Conservation (phyloP, 2,113 vertebrate species). For the Ophiodon elongatus region DNA sequence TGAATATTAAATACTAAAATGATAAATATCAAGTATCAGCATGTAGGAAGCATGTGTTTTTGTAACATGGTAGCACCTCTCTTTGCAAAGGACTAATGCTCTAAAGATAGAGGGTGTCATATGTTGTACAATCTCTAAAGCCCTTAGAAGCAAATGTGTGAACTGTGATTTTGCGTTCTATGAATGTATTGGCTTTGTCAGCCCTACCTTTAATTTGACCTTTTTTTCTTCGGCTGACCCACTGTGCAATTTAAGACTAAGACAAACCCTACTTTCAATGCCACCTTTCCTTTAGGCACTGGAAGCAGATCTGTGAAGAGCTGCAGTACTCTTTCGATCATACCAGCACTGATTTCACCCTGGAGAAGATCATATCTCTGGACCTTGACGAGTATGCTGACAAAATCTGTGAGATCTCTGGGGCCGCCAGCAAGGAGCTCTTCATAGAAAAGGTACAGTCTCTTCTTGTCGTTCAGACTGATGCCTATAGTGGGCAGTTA, state of each 20-base stretch:
- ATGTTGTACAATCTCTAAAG: neutral
- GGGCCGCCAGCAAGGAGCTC: constrained; percentile 90
- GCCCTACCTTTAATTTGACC: neutral
- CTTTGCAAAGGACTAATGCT: neutral
- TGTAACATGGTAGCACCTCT: neutral
- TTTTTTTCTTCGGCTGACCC: neutral
- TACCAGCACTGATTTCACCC: constrained; percentile 84
- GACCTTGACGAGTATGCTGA: constrained; percentile 86
- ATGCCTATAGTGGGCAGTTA: neutral
- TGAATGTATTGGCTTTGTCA: neutral
- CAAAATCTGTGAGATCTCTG: constrained; percentile 87
- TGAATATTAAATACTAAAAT: too few species aligned
- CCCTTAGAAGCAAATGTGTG: neutral
- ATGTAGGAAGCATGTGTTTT: neutral
- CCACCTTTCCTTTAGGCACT: constrained; percentile 84
- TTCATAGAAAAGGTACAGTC: constrained; percentile 88
- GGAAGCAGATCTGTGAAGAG: constrained; percentile 88
- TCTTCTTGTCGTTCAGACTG: neutral
- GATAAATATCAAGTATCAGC: neutral
- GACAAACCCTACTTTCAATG: neutral
- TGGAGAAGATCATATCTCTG: constrained; percentile 66
- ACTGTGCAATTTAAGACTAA: neutral
- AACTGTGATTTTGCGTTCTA: neutral
- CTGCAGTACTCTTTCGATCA: constrained; percentile 85
- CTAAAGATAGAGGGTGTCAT: neutral